These are phyloP conservation scores for Phaethornis superciliosus DNA, from an alignment of 2,113 vertebrate genomes.

Conservation along the genomic window DNA sequence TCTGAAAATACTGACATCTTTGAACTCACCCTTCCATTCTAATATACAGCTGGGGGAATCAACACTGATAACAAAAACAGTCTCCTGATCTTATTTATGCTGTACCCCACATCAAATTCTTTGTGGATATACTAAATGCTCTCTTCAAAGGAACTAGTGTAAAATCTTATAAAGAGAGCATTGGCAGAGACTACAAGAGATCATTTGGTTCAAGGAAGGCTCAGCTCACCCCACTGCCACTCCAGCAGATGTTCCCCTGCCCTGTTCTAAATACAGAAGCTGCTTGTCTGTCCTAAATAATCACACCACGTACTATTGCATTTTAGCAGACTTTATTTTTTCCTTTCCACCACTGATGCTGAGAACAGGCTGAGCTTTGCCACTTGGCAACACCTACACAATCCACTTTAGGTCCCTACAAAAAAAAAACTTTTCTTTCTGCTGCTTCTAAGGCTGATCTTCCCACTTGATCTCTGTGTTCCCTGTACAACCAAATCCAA, in stretches of 20 bases:
- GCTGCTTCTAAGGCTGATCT: background rate
- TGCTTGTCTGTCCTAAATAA: background rate
- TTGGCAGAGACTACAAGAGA: background rate
- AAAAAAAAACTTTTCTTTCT: background rate
- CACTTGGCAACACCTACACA: background rate
- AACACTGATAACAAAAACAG: background rate
- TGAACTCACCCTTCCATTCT: conserved; percentile 1
- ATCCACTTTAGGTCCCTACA: no score
- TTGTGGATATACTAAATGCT: background rate
- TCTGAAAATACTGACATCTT: conserved; percentile 1
- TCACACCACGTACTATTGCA: background rate
- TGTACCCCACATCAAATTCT: background rate
- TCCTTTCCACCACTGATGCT: background rate
- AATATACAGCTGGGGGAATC: background rate
- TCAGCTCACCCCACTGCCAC: background rate
- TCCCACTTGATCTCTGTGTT: background rate
- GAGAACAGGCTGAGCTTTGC: background rate
- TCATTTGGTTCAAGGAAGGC: background rate
- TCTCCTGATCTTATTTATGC: background rate
- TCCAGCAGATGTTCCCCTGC: background rate
- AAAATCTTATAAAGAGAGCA: background rate
- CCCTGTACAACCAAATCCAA: background rate
- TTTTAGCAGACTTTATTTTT: background rate
- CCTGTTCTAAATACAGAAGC: background rate
- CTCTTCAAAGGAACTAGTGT: background rate